Evolutionary conservation across 1,140 invertebrate species (phyloP), one percentile per base, ranked within the genome.

Genomic region (Daktulosphaira vitifoliae): DNA sequence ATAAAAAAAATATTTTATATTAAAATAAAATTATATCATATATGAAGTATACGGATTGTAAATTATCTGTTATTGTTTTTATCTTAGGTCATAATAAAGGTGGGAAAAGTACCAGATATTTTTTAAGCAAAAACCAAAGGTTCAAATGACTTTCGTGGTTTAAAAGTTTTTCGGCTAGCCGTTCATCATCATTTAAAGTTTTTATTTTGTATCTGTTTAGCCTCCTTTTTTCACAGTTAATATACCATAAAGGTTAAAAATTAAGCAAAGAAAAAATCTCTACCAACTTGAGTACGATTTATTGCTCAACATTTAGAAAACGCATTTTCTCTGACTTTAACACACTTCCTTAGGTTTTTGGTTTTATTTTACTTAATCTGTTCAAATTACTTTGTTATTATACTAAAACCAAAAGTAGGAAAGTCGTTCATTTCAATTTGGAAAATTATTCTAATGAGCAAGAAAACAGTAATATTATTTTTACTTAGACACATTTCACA

Each of bases 121-220:
- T 33, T 33, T 33, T 33, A 33, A 6, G 29, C 29, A 33, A 6
- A 33, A 33, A 11, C 29, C 29, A 11, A 33, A 33, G 5, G 29
- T 33, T 6, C 29, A 33, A 33, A 33, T 33, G 29, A 33, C 29
- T 65, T 33, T 42, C n/a, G 59, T 18, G 11, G 49, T 53, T 38
- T 33, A 39, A 26, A 53, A 66, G 51, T 53, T 66, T 23, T 1
- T 15, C 23, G 8, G 3, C 16, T n/a, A 18, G 39, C 33, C 42
- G 22, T 53, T 66, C 56, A 33, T 66, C 56, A 59, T 46, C 38
- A 39, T 64, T 37, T 50, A 65, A 65, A 51, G 38, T 33, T 54
- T 65, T 25, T 39, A 39, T 22, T 33, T 42, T 89, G 84, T 74
- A 91, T 91, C 3, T 90, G 92, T 75, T 89, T 95, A 1, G n/a